A percentile compares a stretch with the other conserved stretches of the same genome.
Conservation (phyloP, 1,140 invertebrate species). For the Battus philenor region DNA sequence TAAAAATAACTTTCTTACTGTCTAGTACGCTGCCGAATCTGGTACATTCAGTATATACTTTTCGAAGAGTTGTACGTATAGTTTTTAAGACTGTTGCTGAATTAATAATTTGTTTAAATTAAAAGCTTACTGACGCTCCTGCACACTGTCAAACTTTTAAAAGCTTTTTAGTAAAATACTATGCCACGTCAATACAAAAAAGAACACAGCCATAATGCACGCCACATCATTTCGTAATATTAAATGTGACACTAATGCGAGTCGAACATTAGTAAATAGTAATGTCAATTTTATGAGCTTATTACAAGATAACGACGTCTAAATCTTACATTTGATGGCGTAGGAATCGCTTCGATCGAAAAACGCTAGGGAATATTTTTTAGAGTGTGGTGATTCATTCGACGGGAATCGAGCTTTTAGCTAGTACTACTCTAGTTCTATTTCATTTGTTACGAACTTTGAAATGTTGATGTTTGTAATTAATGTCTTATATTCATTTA, state of each 20-base stretch:
- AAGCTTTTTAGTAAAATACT: constrained; percentile 12
- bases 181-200: constrained; percentile 25
- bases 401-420: constrained; percentile 13
- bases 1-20: too few relatives aligned
- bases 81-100: too few relatives aligned
- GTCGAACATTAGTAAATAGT: constrained; percentile 59
- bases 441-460: constrained; percentile 4
- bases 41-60: too few relatives aligned
- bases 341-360: constrained; percentile 18
- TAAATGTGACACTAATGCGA: constrained; percentile 60
- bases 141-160: constrained; percentile 13
- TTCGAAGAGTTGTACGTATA: too few relatives aligned
- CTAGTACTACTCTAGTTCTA: constrained; percentile 1
- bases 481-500: not conserved
- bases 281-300: constrained; percentile 58
- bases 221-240: constrained; percentile 55
- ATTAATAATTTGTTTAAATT: too few relatives aligned
- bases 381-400: constrained; percentile 13
- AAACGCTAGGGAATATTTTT: constrained; percentile 17
- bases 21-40: too few relatives aligned
- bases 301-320: constrained; percentile 43
- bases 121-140: too few relatives aligned
- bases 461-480: constrained; percentile 14
- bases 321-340: constrained; percentile 32
- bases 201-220: constrained; percentile 34